These are phyloP conservation scores for Acanthaster planci DNA, from an alignment of 35 echinoderm and acorn worm genomes.

Conservation along the genomic window DNA sequence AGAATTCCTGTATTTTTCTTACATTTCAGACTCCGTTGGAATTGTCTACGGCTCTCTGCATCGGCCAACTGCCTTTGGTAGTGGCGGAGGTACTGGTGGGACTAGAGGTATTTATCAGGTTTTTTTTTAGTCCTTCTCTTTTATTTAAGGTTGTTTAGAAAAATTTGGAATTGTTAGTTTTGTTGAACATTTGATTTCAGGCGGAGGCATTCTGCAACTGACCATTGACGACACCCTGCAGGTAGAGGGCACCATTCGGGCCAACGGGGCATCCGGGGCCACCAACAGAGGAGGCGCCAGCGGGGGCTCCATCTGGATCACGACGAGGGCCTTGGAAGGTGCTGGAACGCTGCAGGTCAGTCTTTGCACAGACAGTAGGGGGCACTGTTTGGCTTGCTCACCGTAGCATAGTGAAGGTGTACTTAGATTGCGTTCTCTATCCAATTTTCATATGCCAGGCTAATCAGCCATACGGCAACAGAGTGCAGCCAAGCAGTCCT, in stretches of 20 bases:
- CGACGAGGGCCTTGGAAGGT: conserved; percentile 61
- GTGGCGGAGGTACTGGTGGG: conserved; percentile 48
- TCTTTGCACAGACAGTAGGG: not conserved
- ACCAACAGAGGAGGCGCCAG: conserved; percentile 49
- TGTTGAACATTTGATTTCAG: conserved; percentile 47
- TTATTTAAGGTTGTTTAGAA: too few relatives aligned
- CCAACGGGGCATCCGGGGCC: conserved; percentile 35
- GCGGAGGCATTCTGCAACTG: conserved; percentile 75
- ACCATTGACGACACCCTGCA: conserved; percentile 38
- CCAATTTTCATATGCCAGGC: too few relatives aligned
- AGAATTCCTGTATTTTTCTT: too few relatives aligned
- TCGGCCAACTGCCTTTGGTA: conserved; percentile 72
- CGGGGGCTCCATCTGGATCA: conserved; percentile 82
- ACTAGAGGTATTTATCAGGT: conserved; percentile 59
- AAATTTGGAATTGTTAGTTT: too few relatives aligned
- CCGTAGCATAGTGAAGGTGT: too few relatives aligned
- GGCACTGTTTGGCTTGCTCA: too few relatives aligned
- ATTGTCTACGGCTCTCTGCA: conserved; percentile 57
- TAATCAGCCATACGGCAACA: too few relatives aligned
- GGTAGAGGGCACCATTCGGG: conserved; percentile 70
- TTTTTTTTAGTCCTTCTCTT: not conserved
- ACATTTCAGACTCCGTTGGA: conserved; percentile 58
- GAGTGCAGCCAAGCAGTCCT: too few relatives aligned
- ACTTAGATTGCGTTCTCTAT: too few relatives aligned
- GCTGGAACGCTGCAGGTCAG: conserved; percentile 72